Conservation (phyloP, 2,888 invertebrate genomes). For the Ectobius pallidus region DNA sequence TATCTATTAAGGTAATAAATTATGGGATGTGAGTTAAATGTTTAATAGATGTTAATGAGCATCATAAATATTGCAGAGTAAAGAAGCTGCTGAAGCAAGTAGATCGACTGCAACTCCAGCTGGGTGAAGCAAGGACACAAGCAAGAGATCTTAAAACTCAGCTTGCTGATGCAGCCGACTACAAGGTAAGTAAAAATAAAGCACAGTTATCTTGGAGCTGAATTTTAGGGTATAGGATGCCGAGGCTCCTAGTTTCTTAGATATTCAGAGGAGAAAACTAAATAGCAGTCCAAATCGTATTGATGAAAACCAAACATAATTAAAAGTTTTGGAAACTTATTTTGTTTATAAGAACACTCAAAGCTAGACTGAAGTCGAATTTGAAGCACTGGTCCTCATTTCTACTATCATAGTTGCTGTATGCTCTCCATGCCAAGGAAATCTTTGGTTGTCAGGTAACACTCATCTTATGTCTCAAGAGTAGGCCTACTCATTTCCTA, state of each 20-base stretch:
- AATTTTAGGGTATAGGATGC: not conserved
- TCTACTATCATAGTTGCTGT: not conserved
- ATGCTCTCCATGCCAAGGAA: too few relatives aligned
- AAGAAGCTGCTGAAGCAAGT: constrained; percentile 84
- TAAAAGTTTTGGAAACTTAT: too few relatives aligned
- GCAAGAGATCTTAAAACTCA: constrained; percentile 85
- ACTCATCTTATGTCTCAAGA: not conserved
- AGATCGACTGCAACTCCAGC: constrained; percentile 79
- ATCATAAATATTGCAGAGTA: constrained; percentile 55
- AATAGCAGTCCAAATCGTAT: too few relatives aligned
- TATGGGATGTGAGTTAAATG: not conserved
- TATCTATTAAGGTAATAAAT: not conserved
- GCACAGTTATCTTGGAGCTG: not conserved
- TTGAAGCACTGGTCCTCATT: not conserved
- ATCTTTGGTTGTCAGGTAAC: too few relatives aligned
- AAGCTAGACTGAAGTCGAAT: not conserved
- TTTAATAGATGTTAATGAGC: not conserved
- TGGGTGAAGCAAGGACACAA: constrained; percentile 81
- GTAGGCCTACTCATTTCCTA: constrained; percentile 43
- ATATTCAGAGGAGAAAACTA: too few relatives aligned
- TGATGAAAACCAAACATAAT: too few relatives aligned
- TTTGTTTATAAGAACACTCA: too few relatives aligned
- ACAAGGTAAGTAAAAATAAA: constrained; percentile 65
- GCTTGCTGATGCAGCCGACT: constrained; percentile 83
- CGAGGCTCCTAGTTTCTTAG: too few relatives aligned